These are phyloP conservation scores for Rostratula benghalensis DNA, from an alignment of 2,113 vertebrate species.

Conservation along the genomic window DNA sequence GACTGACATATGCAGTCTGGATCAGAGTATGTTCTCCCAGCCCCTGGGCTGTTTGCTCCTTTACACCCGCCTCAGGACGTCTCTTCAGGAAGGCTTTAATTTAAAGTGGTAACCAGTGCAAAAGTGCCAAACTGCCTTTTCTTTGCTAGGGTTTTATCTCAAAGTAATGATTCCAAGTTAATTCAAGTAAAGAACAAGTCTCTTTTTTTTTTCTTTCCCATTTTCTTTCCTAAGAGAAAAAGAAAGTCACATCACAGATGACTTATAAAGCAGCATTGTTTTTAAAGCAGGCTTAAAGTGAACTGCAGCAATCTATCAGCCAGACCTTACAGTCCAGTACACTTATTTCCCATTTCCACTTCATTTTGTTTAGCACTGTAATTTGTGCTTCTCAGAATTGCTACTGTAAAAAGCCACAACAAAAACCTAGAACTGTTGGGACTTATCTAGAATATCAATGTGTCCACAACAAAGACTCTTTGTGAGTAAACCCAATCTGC, in stretches of 20 bases:
- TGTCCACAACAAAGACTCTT: slow-evolving; percentile 43
- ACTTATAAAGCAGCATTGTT: slow-evolving; percentile 13
- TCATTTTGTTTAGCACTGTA: slow-evolving; percentile 26
- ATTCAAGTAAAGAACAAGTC: neutral
- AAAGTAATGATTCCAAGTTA: neutral
- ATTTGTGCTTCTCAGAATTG: slow-evolving; percentile 35
- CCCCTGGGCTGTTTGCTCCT: neutral
- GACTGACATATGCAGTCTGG: neutral
- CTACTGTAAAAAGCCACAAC: slow-evolving; percentile 26
- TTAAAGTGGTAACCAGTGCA: neutral
- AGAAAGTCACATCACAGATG: neutral
- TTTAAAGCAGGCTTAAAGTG: slow-evolving; percentile 1
- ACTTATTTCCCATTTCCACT: slow-evolving; percentile 47
- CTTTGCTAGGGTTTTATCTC: neutral
- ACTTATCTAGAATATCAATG: slow-evolving; percentile 65
- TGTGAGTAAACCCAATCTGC: slow-evolving; percentile 13
- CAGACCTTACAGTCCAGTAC: neutral
- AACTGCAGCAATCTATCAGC: slow-evolving; percentile 11
- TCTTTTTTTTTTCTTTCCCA: neutral
- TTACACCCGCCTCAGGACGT: neutral
- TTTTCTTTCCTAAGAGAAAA: neutral
- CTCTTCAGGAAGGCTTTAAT: neutral
- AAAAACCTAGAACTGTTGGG: slow-evolving; percentile 14
- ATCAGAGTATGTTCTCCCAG: neutral
- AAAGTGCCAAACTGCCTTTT: neutral